Evolutionary conservation across 2,113 vertebrate genomes (phyloP).

Genomic region (Psittacara wagleri): DNA sequence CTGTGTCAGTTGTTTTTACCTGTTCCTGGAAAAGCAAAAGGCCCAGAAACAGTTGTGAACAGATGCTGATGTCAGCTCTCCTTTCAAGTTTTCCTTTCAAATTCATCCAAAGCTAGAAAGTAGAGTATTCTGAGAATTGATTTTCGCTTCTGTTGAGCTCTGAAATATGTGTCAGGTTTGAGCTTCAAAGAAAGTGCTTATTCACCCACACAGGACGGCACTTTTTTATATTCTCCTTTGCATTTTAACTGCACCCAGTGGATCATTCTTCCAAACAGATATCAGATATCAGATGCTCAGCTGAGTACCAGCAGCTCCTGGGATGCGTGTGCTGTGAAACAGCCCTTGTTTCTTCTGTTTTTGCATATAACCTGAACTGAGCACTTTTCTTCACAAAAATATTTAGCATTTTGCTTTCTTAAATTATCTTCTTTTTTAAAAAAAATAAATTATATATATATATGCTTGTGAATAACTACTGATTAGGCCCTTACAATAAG

Average conservation of each 20-base stretch:
- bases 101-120: background rate
- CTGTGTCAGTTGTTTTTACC: background rate
- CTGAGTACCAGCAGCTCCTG: background rate
- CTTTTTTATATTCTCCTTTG: background rate
- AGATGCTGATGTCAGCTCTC: background rate
- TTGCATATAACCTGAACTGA: background rate
- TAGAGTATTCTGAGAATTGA: conserved; percentile 3
- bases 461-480: background rate
- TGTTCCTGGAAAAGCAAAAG: background rate
- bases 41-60: background rate
- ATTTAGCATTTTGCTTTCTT: background rate
- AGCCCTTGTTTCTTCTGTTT: background rate
- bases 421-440: background rate
- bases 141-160: conserved; percentile 22
- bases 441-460: too few species aligned
- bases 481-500: background rate
- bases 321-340: background rate
- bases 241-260: background rate
- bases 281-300: background rate
- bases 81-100: conserved; percentile 24
- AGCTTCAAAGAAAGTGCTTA: conserved; percentile 11
- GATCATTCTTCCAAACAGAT: background rate
- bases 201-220: background rate
- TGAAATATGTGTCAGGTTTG: background rate
- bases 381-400: background rate